phyloP scores from a whole-genome alignment of 2,888 invertebrate species.

The Microplitis deprimator region DNA sequence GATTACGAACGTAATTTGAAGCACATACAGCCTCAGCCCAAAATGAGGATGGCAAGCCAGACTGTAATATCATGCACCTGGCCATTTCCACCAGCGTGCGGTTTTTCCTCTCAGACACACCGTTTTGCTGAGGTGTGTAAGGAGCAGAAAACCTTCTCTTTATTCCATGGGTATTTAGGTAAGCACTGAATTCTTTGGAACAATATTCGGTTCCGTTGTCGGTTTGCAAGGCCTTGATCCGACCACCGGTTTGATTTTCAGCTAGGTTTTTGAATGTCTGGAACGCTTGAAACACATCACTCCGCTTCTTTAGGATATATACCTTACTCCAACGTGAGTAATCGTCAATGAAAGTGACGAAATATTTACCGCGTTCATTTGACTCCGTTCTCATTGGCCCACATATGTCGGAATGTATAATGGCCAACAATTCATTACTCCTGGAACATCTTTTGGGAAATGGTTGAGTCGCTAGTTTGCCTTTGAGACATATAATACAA shows the following conservation, averaged over 20 bases:
- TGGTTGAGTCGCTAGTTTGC: not conserved
- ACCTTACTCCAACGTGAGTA: constrained; percentile 38
- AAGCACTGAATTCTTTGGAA: constrained; percentile 24
- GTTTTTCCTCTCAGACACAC: constrained; percentile 35
- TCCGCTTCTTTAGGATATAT: constrained; percentile 37
- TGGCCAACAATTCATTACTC: not conserved
- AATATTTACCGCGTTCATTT: constrained; percentile 18
- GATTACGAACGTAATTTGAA: constrained; percentile 26
- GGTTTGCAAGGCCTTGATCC: constrained; percentile 26
- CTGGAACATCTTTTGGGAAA: not conserved
- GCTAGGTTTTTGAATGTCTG: constrained; percentile 33
- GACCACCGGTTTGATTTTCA: constrained; percentile 47
- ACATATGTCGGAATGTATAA: constrained; percentile 39
- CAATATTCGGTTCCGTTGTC: constrained; percentile 38
- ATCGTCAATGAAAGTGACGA: constrained; percentile 14
- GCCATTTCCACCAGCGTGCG: constrained; percentile 37
- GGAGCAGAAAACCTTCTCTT: constrained; percentile 12
- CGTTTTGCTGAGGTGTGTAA: constrained; percentile 39
- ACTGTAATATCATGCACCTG: constrained; percentile 30
- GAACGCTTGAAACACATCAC: constrained; percentile 22
- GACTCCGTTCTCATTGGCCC: constrained; percentile 27
- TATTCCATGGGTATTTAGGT: constrained; percentile 26
- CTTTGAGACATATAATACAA: constrained; percentile 11
- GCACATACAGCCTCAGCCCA: constrained; percentile 36
- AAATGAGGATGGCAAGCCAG: constrained; percentile 20